Base-by-base conservation (phyloP, 2,888 invertebrate species). In the Oxyscelio sp. region DNA sequence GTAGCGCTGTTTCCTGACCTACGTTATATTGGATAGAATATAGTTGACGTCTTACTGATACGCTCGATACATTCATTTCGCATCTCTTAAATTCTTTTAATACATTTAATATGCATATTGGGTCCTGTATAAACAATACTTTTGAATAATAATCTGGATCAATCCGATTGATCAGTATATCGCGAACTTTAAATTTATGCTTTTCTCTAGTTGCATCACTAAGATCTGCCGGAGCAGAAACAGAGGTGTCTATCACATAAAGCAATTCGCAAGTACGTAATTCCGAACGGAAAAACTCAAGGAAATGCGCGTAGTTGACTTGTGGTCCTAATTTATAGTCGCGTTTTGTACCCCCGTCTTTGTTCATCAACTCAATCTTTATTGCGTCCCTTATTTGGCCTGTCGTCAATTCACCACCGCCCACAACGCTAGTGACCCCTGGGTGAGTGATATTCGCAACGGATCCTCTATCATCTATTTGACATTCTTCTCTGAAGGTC, bases 211-310 rank as follows among this genome's bases (percentile, higher is more conserved):
- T 58, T 34, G 24, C 43, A 15, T 78, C 82, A 22, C 63, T 71
- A 34, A 83, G 40, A 19, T 54, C 65, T 59, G 43, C 68, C 56
- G 70, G 68, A 11, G 73, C 27, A 45, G 56, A 45, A 19, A 68
- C 65, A 21, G 31, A 68, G 27, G 70, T 70, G 50, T 87, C 75
- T 17, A 87, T 82, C n/a, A 87, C 66, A 22, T 87, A 79, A 22
- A 85, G 75, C 65, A 87, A 79, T 58, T 84, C 80, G 22, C 68
- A 52, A 11, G 73, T 73, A 50, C 85, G 73, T 61, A 87, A 78
- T 58, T 86, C 80, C 9, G 85, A 87, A 19, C 78, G 68, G 21
- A 87, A 63, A 52, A 80, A 86, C 59, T 87, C 86, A 43, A 71
- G 61, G 34, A 86, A 87, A 54, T 86, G 61, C 48, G 79, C 85